phyloP scores from a whole-genome alignment of 2,888 invertebrate species.

The Lycophotia porphyrea region DNA sequence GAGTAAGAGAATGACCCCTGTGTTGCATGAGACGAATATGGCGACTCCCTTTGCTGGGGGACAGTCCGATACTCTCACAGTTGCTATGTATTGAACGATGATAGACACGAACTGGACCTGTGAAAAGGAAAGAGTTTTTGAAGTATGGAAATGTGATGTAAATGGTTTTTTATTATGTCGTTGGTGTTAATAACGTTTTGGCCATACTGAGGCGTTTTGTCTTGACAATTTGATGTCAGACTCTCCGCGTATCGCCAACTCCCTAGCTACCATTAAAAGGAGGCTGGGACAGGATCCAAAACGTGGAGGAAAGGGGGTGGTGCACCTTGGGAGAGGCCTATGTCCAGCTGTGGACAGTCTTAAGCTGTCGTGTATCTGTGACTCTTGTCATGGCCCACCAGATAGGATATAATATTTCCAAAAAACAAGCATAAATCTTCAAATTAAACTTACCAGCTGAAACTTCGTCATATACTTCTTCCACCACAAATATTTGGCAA shows the following conservation, averaged over 20 bases:
- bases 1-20: slow-evolving; percentile 90
- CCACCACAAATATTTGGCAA: slow-evolving; percentile 95
- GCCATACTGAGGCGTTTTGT: neutral
- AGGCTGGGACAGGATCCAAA: neutral
- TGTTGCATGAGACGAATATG: slow-evolving; percentile 90
- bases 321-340: too few species aligned
- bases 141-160: neutral
- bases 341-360: neutral
- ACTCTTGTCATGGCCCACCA: too few species aligned
- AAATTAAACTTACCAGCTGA: slow-evolving; percentile 91
- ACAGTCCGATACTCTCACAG: slow-evolving; percentile 89
- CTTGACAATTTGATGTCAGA: neutral
- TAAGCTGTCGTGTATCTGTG: too few species aligned
- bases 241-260: neutral
- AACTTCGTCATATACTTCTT: slow-evolving; percentile 95
- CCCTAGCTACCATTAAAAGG: neutral
- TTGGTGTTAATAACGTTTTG: too few species aligned
- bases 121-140: slow-evolving; percentile 26
- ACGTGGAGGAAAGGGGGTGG: too few species aligned
- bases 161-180: neutral
- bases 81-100: slow-evolving; percentile 88
- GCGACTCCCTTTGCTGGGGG: slow-evolving; percentile 90
- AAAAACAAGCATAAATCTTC: neutral
- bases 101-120: slow-evolving; percentile 92
- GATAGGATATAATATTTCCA: neutral